Evolutionary conservation across 2,888 invertebrate genomes (phyloP), one percentile per base, ranked within the genome.

Genomic region (Ypsolopha sequella): DNA sequence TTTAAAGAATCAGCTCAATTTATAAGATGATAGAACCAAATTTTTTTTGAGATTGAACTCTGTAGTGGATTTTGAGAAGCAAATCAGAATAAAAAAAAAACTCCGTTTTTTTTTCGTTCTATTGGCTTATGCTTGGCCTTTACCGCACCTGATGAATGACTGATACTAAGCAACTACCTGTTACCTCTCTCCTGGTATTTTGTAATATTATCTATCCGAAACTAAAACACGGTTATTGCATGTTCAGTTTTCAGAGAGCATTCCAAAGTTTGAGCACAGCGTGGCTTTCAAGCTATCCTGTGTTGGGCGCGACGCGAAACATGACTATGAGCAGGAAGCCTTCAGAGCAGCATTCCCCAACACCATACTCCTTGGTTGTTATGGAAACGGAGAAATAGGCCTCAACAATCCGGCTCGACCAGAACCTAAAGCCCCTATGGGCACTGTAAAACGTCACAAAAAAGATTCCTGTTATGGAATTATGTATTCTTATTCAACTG

Each of bases 351-450:
- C 66, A 7, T 87, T 87, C 58, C 87, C 87, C 0, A 57, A 64
- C 48, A 86, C 84, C 0, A 68, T 72, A 4, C 55, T 85, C 2
- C 60, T 76, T 11, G 87, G 87, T 41, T 81, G 81, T 60, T 86
- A 77, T 58, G 87, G 87, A 2, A 84, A 85, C 54, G 86, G 86
- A 0, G 87, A 87, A 60, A 56, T 87, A 0, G 87, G 87, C 0
- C 49, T 78, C 43, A 75, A 82, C 57, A 67, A 73, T 47, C 82
- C 85, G 0, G 53, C 61, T 1, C 67, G 66, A 1, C 56, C 61
- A 0, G 52, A 52, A 0, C 49, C 59, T 0, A 62, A 60, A 6
- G 41, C 55, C 6, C 55, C 57, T 3, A 41, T 55, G 6, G 55
- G 56, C 0, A 55, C 63, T 0, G 51, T 53, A 6, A 76, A 67